These are phyloP conservation scores for Neomorphus geoffroyi DNA, from an alignment of 2,797 vertebrate genomes.

Conservation along the genomic window DNA sequence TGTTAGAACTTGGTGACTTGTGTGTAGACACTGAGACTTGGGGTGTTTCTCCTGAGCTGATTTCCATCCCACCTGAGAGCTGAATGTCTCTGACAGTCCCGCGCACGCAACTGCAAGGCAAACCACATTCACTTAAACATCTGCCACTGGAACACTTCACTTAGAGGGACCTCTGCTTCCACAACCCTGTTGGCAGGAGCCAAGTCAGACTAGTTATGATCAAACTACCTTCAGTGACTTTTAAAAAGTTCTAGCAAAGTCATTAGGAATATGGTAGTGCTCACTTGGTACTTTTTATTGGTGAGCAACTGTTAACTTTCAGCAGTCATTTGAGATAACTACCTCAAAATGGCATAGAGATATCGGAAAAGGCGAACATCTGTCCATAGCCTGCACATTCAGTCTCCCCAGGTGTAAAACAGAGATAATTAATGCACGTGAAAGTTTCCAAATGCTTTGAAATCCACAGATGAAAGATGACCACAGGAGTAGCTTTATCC, in stretches of 20 bases:
- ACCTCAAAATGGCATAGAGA: neutral
- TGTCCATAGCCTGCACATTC: neutral
- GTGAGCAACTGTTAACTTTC: neutral
- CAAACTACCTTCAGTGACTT: neutral
- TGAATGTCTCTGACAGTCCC: neutral
- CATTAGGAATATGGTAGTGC: neutral
- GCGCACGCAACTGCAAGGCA: neutral
- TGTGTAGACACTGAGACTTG: neutral
- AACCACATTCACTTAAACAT: neutral
- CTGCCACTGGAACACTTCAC: neutral
- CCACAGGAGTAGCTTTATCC: neutral
- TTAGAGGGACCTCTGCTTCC: neutral
- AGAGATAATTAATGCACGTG: neutral
- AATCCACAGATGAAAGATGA: neutral
- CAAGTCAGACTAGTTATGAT: neutral
- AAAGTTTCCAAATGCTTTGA: neutral
- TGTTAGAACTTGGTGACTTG: neutral
- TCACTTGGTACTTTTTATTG: neutral
- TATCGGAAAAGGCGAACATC: neutral
- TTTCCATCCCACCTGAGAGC: neutral
- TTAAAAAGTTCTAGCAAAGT: neutral
- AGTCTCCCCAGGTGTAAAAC: neutral
- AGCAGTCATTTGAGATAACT: neutral
- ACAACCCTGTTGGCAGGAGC: neutral
- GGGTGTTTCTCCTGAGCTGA: neutral